Base-by-base conservation (phyloP, 2,113 vertebrate species). In the Falco punctatus region DNA sequence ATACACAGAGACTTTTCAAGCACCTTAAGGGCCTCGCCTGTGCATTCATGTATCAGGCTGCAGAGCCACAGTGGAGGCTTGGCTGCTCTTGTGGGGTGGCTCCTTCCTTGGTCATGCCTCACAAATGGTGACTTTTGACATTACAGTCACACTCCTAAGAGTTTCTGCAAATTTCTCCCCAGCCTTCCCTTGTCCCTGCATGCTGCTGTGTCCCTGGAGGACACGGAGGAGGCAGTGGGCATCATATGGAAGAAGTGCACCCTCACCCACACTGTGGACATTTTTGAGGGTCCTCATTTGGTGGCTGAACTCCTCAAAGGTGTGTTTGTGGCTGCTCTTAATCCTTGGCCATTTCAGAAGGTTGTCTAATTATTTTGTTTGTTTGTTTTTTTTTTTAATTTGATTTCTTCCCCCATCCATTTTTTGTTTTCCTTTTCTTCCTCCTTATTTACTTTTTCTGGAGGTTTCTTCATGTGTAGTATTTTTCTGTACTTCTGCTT, bases 101-200 rank as follows among this genome's bases (percentile, higher is more conserved):
- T 80, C 4, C 22, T 81, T 4, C 8, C 27, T 49, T 14, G n/a
- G 1, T 12, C 3, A 0, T 64, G 13, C 6, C 17, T 58, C 11
- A 26, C 20, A 24, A 6, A 17, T 10, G 7, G 4, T 26, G 27
- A 3, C 7, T 85, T 85, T 72, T 21, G 15, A 21, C 11, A 32
- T 9, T 64, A 6, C 12, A n/a, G 46, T 12, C 13, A 26, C 17
- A 22, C 3, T 20, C 3, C 20, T 64, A 16, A 49, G 23, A 48
- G 8, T 35, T 73, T 73, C 33, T 33, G 27, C 10, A 77, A 44
- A 66, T 7, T 13, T 26, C 7, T 77, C 6, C 5, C 12, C 14
- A 75, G 18, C 11, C 20, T 40, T 40, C 20, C 26, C 11, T 55
- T 48, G 24, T 3, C 1, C 5, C 9, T 0, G 0, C 4, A 2